Conservation (phyloP, 2,888 invertebrate species). For the Melangyna quadrimaculata region DNA sequence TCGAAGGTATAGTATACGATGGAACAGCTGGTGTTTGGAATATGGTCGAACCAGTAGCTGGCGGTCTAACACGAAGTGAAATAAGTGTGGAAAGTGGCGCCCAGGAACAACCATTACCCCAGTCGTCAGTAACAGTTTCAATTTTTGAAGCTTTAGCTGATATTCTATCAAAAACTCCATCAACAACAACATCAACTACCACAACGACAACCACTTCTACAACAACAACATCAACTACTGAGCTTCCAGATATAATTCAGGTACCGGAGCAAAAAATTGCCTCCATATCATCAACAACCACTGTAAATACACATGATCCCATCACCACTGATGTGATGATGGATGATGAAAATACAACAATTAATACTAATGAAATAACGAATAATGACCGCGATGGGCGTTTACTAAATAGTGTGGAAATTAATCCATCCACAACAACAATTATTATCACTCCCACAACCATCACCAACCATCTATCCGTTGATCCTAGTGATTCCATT, state of each 20-base stretch:
- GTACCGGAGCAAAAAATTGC: constrained; percentile 67
- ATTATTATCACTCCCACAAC: constrained; percentile 14
- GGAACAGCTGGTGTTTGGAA: constrained; percentile 71
- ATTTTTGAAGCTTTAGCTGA: constrained; percentile 84
- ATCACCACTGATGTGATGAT: constrained; percentile 60
- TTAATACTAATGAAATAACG: constrained; percentile 72
- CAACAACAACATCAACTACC: constrained; percentile 71
- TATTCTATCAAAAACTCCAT: constrained; percentile 80
- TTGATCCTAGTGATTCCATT: constrained; percentile 10
- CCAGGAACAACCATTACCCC: constrained; percentile 18
- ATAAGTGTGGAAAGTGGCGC: constrained; percentile 83
- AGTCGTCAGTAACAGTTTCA: constrained; percentile 81
- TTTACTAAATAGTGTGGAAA: constrained; percentile 65
- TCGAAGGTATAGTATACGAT: constrained; percentile 47
- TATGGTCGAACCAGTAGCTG: constrained; percentile 73
- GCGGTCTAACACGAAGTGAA: constrained; percentile 73
- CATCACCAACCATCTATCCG: background rate
- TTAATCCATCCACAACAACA: constrained; percentile 51
- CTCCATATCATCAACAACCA: constrained; percentile 56
- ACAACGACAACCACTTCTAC: constrained; percentile 71
- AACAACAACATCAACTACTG: constrained; percentile 74
- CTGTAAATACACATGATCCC: constrained; percentile 72
- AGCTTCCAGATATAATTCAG: constrained; percentile 73
- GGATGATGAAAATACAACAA: constrained; percentile 72
- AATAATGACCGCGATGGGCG: constrained; percentile 71